Conservation (phyloP, 2,113 vertebrate genomes). For the Hepsetus odoe region DNA sequence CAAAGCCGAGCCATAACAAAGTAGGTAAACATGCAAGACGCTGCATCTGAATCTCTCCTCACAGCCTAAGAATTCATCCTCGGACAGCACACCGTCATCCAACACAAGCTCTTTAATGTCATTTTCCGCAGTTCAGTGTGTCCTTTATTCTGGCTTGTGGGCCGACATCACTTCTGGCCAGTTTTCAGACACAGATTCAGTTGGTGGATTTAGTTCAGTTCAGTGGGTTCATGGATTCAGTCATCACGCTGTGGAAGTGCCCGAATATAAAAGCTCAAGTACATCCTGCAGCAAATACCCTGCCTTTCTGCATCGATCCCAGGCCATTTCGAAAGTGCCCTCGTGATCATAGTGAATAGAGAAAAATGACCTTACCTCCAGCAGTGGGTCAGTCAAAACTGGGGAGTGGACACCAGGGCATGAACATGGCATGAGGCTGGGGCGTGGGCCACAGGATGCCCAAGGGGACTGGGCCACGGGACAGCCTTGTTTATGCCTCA, state of each 20-base stretch:
- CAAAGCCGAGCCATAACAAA: slow-evolving; percentile 38
- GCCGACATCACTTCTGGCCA: not conserved
- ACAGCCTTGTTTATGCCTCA: too few relatives aligned
- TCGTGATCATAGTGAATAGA: too few relatives aligned
- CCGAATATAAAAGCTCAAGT: not conserved
- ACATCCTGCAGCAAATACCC: not conserved
- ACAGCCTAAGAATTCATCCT: slow-evolving; percentile 4
- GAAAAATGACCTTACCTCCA: too few relatives aligned
- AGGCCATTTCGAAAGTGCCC: too few relatives aligned
- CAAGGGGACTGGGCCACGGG: too few relatives aligned
- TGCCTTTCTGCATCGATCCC: not conserved
- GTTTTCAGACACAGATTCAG: not conserved
- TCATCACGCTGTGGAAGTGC: not conserved
- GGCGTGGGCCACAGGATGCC: too few relatives aligned
- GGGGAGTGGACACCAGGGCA: too few relatives aligned
- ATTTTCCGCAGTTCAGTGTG: slow-evolving; percentile 3
- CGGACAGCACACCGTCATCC: slow-evolving; percentile 41
- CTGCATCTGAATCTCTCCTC: slow-evolving; percentile 17
- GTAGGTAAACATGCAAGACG: slow-evolving; percentile 52
- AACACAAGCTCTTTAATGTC: slow-evolving; percentile 57
- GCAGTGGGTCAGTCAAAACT: too few relatives aligned
- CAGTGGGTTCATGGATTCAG: too few relatives aligned
- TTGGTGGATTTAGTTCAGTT: too few relatives aligned
- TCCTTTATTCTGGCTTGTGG: slow-evolving; percentile 1
- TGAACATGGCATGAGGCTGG: too few relatives aligned